phyloP scores from a whole-genome alignment of 2,888 invertebrate genomes.

The Dynastes hyllus region DNA sequence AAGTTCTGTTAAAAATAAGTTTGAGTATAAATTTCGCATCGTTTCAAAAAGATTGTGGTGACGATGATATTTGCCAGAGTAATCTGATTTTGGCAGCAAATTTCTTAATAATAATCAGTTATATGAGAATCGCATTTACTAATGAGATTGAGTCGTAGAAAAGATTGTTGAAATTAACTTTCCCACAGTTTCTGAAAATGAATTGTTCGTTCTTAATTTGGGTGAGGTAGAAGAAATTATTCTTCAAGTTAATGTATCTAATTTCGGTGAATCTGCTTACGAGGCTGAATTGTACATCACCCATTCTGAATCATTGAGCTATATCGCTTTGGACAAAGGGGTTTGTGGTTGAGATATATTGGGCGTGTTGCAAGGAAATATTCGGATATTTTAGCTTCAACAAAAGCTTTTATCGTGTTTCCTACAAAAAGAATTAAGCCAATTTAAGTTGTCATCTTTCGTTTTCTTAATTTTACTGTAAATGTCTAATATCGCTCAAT shows the following conservation, averaged over 20 bases:
- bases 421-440: no score
- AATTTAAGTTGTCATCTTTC: no score
- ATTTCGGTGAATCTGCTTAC: slow-evolving; percentile 91
- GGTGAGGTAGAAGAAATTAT: slow-evolving; percentile 86
- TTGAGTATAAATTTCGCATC: no score
- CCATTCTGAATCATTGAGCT: slow-evolving; percentile 86
- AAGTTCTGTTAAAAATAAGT: no score
- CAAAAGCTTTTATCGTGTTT: no score
- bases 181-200: slow-evolving; percentile 55
- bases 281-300: slow-evolving; percentile 87
- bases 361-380: no score
- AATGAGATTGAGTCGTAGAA: slow-evolving; percentile 13
- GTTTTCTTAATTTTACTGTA: no score
- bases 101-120: no score
- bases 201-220: slow-evolving; percentile 75
- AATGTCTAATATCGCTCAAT: no score
- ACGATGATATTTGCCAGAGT: slow-evolving; percentile 90
- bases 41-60: slow-evolving; percentile 94
- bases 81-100: slow-evolving; percentile 81
- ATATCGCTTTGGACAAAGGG: slow-evolving; percentile 82
- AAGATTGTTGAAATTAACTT: slow-evolving; percentile 50
- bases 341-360: slow-evolving; percentile 69
- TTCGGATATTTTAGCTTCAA: no score
- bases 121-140: slow-evolving; percentile 39
- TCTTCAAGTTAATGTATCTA: slow-evolving; percentile 83